phyloP scores from a whole-genome alignment of 2,113 vertebrate genomes.

The Seriola dumerili region DNA sequence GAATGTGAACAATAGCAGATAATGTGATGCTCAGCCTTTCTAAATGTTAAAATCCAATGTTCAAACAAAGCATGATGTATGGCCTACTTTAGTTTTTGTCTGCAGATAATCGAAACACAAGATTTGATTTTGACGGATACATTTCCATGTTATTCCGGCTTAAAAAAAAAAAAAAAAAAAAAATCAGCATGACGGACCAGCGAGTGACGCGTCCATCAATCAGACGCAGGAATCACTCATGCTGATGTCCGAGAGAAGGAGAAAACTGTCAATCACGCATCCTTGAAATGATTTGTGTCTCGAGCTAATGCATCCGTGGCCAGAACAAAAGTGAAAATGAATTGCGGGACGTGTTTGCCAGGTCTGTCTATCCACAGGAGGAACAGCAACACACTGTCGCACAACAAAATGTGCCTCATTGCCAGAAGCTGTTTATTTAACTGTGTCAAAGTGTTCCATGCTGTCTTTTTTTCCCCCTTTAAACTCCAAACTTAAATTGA shows the following conservation, averaged over 20 bases:
- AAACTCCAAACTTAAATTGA: slow-evolving; percentile 34
- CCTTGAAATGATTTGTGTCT: neutral
- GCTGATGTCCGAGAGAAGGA: slow-evolving; percentile 4
- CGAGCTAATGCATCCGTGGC: neutral
- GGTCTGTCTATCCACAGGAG: slow-evolving; percentile 26
- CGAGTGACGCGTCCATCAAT: neutral
- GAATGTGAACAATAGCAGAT: neutral
- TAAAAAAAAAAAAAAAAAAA: too few relatives aligned
- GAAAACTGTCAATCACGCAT: slow-evolving; percentile 9
- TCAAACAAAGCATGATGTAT: neutral
- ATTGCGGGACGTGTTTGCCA: slow-evolving; percentile 18
- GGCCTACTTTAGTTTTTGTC: neutral
- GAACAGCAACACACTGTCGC: neutral
- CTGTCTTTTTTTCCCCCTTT: neutral
- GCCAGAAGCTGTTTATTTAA: slow-evolving; percentile 51
- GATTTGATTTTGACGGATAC: neutral
- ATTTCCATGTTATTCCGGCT: neutral
- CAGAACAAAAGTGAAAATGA: slow-evolving; percentile 23
- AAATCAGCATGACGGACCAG: neutral
- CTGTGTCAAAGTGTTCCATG: slow-evolving; percentile 29
- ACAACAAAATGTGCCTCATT: slow-evolving; percentile 15
- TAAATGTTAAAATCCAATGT: neutral
- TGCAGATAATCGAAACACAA: neutral
- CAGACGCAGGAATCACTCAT: slow-evolving; percentile 9
- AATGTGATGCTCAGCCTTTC: neutral